Base-by-base conservation (phyloP, 2,113 vertebrate genomes). In the Euleptes europaea region DNA sequence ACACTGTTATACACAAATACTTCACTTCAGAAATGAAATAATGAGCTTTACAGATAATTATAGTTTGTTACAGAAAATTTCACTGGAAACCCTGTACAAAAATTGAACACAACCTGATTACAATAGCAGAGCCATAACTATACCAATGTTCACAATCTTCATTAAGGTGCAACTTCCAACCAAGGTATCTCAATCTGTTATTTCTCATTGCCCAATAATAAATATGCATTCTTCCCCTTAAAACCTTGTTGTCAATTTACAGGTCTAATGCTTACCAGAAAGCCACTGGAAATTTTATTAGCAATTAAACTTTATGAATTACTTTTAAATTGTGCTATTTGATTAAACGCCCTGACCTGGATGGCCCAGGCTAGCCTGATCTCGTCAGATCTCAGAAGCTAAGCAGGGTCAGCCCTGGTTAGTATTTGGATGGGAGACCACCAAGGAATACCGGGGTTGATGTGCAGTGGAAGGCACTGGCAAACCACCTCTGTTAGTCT, bases 91-190 rank as follows among this genome's bases (percentile, higher is more conserved):
- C 6, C 12, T 63, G 23, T 42, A 78, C 5, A 60, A 60, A 42
- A 19, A 0, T 0, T 1, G 15, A 2, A 11, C n/a, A 44, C 2
- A 57, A 33, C 69, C 71, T 47, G 4, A 0, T n/a, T 71, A 1
- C 0, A 33, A 38, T 31, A 78, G 89, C 35, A 86, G 57, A 63
- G 23, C 4, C 26, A 7, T 60, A 23, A 0, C 5, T 40, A 42
- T 79, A 86, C 57, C 44, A 28, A 77, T 31, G 26, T 38, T 28
- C 80, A 66, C n/a, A 72, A 38, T 0, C 0, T 1, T 1, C 49
- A 44, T n/a, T 77, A 84, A 54, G 14, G 33, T 17, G 5, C 1
- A 28, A 78, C 2, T 49, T 40, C 31, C 15, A 70, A 23, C 15
- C 72, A 83, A 42, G 60, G 63, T 21, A 5, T 26, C 51, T 31